Evolutionary conservation across 2,113 vertebrate species (phyloP), one percentile per base, ranked within the genome.

Genomic region (Phasianus colchicus): DNA sequence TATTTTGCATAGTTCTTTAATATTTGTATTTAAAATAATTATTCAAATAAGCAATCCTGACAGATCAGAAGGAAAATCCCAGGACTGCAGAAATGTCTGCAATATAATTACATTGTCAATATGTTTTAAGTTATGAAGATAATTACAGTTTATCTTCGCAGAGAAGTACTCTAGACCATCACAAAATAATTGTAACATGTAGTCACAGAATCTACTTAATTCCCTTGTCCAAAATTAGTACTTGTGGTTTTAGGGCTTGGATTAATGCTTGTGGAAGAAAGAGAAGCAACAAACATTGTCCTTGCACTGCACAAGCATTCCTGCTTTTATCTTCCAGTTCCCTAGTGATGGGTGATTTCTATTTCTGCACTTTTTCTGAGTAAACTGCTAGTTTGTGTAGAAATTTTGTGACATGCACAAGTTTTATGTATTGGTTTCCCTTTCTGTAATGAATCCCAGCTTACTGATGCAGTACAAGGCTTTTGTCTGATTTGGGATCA

Each of bases 401-500:
- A 38, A 72, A 20, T 78, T 73, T 20, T 48, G 18, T 75, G 57
- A 73, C 45, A 13, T 9, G 12, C 71, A 71, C 64, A 79, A 83
- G 50, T 83, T 60, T 83, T 60, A 67, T 0, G 0, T 36, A 15
- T 47, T 22, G 2, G 54, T 66, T 73, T 84, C 29, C 36, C 32
- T 43, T 71, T 65, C 58, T 82, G 47, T 76, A 57, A 14, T 78
- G 50, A 73, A 73, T 42, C 48, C 8, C 29, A 76, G 42, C 45
- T 71, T 76, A 79, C 42, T 86, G 55, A 79, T 90, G 61, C 72
- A 82, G 61, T 73, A 42, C 34, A 45, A 93, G 63, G 47, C 54
- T 90, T 96, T 94, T 89, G 81, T 88, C 85, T 95, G 65, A 9
- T 61, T 97, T 85, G 74, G 86, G 76, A 94, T 93, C 66, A 74